Conservation (phyloP, 2,797 vertebrate species). For the Arrhamphus sclerolepis region DNA sequence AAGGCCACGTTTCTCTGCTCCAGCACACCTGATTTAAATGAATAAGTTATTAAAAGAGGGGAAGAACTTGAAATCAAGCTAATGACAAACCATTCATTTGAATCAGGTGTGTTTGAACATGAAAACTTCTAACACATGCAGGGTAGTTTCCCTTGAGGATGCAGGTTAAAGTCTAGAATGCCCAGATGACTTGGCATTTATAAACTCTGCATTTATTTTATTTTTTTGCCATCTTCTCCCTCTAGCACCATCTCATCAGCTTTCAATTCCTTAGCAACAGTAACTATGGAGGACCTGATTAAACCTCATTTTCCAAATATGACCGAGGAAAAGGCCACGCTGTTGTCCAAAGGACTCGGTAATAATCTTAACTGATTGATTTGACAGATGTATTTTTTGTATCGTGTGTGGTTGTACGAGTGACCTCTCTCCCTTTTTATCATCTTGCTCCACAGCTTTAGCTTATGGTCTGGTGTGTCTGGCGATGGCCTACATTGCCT, state of each 20-base stretch:
- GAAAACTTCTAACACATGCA: too few relatives aligned
- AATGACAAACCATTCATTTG: too few relatives aligned
- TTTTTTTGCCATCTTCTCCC: neutral
- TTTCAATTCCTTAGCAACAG: slow-evolving; percentile 92
- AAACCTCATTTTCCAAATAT: slow-evolving; percentile 86
- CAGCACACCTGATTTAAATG: too few relatives aligned
- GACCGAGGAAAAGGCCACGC: slow-evolving; percentile 83
- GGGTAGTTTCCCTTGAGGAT: too few relatives aligned
- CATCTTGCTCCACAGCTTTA: slow-evolving; percentile 73
- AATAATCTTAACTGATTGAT: slow-evolving; percentile 18
- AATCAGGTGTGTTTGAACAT: too few relatives aligned
- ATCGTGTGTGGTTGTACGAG: neutral
- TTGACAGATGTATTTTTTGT: neutral
- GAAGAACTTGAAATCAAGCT: too few relatives aligned
- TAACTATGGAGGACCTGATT: slow-evolving; percentile 93
- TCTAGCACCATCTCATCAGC: slow-evolving; percentile 92
- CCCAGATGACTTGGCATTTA: too few relatives aligned
- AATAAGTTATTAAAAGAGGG: too few relatives aligned
- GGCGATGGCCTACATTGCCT: slow-evolving; percentile 93
- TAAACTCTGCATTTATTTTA: too few relatives aligned
- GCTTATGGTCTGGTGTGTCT: slow-evolving; percentile 89
- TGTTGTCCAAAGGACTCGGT: slow-evolving; percentile 89
- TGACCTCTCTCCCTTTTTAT: neutral
- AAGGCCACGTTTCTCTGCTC: too few relatives aligned
- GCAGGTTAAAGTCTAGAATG: too few relatives aligned